Percentiles rank a stretch among this genome's conserved stretches.
Conservation (phyloP, 2,888 invertebrate genomes). For the Calephelis perditalis region DNA sequence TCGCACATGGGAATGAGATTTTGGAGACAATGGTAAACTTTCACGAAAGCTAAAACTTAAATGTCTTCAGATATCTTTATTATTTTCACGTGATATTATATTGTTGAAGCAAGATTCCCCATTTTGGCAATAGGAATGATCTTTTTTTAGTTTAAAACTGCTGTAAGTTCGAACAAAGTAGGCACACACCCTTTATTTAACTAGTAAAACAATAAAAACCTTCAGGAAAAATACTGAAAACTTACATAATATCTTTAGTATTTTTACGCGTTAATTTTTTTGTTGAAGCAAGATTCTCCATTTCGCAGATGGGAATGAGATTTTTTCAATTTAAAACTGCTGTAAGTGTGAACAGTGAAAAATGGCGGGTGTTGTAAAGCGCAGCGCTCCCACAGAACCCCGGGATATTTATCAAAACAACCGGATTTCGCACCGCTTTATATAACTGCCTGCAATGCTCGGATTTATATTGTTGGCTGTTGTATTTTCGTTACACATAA, state of each 20-base stretch:
- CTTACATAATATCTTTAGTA: too few species aligned
- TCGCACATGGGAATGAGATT: too few species aligned
- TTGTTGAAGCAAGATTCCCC: neutral
- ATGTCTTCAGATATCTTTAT: too few species aligned
- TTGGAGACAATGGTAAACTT: too few species aligned
- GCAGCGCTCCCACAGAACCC: neutral
- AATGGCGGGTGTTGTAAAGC: neutral
- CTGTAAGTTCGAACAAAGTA: neutral
- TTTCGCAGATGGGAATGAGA: neutral
- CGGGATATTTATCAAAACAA: conserved; percentile 2
- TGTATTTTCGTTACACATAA: neutral
- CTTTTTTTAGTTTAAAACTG: conserved; percentile 3
- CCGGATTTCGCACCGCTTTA: conserved; percentile 3
- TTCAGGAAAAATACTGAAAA: too few species aligned
- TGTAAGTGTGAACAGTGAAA: conserved; percentile 3
- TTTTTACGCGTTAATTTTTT: neutral
- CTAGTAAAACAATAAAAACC: too few species aligned
- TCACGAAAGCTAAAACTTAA: too few species aligned
- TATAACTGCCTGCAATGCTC: neutral
- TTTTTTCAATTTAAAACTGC: conserved; percentile 4
- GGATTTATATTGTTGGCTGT: neutral
- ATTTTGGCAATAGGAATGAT: neutral
- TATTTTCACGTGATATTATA: neutral
- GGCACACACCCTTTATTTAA: too few species aligned
- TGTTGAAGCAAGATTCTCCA: neutral